phyloP scores from a whole-genome alignment of 2,888 invertebrate species.

The Osedax frankpressi region DNA sequence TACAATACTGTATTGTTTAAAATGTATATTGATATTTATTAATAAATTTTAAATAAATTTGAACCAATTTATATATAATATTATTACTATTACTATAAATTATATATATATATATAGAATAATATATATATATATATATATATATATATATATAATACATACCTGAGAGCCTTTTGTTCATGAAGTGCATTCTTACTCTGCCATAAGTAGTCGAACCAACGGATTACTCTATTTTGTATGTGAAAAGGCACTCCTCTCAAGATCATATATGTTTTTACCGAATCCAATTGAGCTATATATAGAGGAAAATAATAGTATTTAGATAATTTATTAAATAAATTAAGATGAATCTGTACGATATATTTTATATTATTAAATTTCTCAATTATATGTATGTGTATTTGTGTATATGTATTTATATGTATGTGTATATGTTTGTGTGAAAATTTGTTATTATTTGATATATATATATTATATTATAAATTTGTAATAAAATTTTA shows the following conservation, averaged over 20 bases:
- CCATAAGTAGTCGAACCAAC: slow-evolving; percentile 99
- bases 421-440: not conserved
- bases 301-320: no score
- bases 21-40: no score
- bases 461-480: no score
- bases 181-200: slow-evolving; percentile 94
- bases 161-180: slow-evolving; percentile 61
- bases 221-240: slow-evolving; percentile 90
- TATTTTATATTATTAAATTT: not conserved
- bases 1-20: no score
- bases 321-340: no score
- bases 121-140: slow-evolving; percentile 11
- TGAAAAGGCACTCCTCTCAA: slow-evolving; percentile 87
- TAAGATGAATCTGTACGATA: no score
- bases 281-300: slow-evolving; percentile 83
- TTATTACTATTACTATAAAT: not conserved
- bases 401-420: not conserved
- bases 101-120: slow-evolving; percentile 5
- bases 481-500: no score
- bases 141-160: not conserved
- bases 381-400: not conserved
- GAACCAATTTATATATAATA: no score
- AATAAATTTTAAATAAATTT: no score
- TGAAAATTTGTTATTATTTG: no score
- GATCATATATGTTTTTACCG: slow-evolving; percentile 95